Evolutionary conservation across 2,888 invertebrate species (phyloP), one percentile per base, ranked within the genome.

Genomic region (Cryptocephalus moraei): DNA sequence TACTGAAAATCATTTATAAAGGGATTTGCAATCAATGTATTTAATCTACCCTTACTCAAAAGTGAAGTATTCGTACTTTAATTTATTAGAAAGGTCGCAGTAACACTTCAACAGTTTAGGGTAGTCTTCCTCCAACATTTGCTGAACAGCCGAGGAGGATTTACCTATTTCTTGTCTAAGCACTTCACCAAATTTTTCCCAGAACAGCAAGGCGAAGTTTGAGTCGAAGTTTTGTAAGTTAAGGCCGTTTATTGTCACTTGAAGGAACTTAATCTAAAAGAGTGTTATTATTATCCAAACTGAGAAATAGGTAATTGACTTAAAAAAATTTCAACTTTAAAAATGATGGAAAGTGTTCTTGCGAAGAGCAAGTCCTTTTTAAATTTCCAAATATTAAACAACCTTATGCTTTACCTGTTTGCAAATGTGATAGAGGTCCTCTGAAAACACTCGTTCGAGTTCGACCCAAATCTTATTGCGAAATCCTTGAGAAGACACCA

Each of bases 71-170:
- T 76, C 75, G 55, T 73, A 77, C 65, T 83, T 82, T 2, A 90
- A 71, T 56, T 81, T 78, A 49, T 81, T 80, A 53, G 83, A 79
- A 58, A 90, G 74, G 62, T 90, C 90, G 64, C 83, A 79, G 67
- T 85, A 89, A 56, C 85, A 78, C 61, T 87, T 82, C n/a, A 92
- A 71, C 36, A 92, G 74, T 68, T 85, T 89, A 6, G 91, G 91
- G 68, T 84, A 92, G 65, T 92, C 91, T 47, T 86, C 86, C 70
- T 92, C 91, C 47, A 92, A 75, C 47, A 88, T 84, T 68, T 91
- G 90, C 61, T 84, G 86, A 39, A 91, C 78, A 48, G 75, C 73
- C 1, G 70, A 56, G 1, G 77, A 71, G 44, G 77, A 72, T 57
- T 75, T 77, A 41, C 75, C 75, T 31, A 80, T 68, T 63, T 80